A percentile compares a stretch with the other conserved stretches of the same genome.
Conservation (phyloP, 2,113 vertebrate genomes). For the Meles meles region DNA sequence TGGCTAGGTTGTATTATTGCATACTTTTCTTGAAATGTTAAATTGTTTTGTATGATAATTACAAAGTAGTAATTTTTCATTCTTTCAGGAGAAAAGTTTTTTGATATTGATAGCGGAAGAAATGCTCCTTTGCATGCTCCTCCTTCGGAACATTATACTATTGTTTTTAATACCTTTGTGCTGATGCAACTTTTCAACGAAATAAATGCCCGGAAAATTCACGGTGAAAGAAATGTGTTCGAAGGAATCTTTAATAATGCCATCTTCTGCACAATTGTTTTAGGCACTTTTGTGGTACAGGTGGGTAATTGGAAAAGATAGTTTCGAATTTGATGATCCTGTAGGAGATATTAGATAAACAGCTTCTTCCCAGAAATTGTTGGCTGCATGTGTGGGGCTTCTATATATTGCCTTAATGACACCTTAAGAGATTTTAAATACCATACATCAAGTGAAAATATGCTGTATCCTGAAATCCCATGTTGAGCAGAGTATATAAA, state of each 20-base stretch:
- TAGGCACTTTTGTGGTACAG: constrained; percentile 97
- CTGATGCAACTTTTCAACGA: constrained; percentile 99
- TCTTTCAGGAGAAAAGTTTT: constrained; percentile 92
- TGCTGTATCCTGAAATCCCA: background rate
- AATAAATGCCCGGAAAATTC: constrained; percentile 98
- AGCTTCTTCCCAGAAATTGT: background rate
- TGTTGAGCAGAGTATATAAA: background rate
- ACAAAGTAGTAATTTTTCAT: constrained; percentile 58
- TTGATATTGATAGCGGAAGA: constrained; percentile 96
- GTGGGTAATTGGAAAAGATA: constrained; percentile 78
- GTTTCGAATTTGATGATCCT: background rate
- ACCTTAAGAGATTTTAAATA: background rate
- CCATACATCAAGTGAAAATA: background rate
- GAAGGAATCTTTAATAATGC: constrained; percentile 98
- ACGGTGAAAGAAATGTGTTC: constrained; percentile 98
- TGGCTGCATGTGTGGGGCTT: background rate
- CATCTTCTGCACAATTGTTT: constrained; percentile 98
- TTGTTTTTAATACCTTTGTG: constrained; percentile 99
- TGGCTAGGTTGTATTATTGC: background rate
- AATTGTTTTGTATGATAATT: constrained; percentile 30
- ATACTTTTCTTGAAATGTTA: background rate
- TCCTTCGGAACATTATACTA: constrained; percentile 98
- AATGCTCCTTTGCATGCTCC: constrained; percentile 94
- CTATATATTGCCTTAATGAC: background rate
- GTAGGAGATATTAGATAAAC: background rate